Base-by-base conservation (phyloP, 2,888 invertebrate species). In the Drosophila colorata region DNA sequence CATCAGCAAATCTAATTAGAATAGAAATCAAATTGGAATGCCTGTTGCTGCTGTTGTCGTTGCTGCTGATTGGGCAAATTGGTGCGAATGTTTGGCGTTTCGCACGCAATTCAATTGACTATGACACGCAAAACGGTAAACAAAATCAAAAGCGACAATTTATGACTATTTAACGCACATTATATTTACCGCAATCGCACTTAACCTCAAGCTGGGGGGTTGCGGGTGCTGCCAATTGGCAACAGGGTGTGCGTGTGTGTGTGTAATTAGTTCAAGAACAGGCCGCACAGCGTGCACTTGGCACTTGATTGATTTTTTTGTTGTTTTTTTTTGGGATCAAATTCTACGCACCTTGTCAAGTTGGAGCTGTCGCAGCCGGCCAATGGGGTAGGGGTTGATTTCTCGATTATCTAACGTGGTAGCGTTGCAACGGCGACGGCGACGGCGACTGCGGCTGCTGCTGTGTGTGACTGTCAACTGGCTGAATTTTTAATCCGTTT, bases 31-130 rank as follows among this genome's bases (percentile, higher is more conserved):
- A 9, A 18, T 47, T 56, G 33, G 35, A 37, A n/a, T 35, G 40
- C 20, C 35, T 46, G 40, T 31, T 23, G 31, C n/a, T 8, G 14
- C 28, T 28, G 11, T 9, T 23, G 13, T 6, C 6, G 2, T 16
- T 31, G 13, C 9, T 8, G 33, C 20, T 53, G 58, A 55, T 49
- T 56, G 49, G 55, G 18, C 14, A 44, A 74, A 72, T 61, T 70
- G 57, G 33, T 51, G 61, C 23, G 40, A 40, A 48, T 40, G 31
- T 73, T 61, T 51, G 67, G 58, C 25, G 25, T 20, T 65, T 59
- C 41, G 55, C 80, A 81, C 81, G 81, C 86, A 81, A 87, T 72
- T 85, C 75, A 85, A 81, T 82, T 87, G 71, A 51, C 47, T 44
- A 56, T 44, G 59, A 37, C 88, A 87, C 88, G 81, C 81, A 67